Conservation (phyloP, 2,888 invertebrate species). For the Ernsta delagoae region DNA sequence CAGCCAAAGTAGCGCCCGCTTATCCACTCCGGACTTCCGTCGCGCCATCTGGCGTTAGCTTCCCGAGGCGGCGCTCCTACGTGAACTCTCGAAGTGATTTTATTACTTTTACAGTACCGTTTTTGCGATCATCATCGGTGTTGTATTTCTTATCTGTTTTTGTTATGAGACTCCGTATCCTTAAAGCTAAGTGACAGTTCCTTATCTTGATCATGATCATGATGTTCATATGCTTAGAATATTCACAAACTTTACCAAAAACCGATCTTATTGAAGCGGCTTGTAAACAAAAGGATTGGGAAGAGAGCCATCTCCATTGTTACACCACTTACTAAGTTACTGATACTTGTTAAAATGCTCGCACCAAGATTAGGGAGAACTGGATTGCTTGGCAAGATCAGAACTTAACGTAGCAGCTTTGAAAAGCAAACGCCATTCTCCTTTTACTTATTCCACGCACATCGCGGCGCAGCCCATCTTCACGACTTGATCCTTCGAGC, state of each 20-base stretch:
- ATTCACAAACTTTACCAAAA: too few relatives aligned
- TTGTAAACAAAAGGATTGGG: neutral
- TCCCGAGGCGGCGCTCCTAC: neutral
- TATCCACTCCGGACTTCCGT: conserved; percentile 11
- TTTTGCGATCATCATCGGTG: neutral
- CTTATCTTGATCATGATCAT: too few relatives aligned
- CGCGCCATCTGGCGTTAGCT: neutral
- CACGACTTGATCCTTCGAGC: conserved; percentile 12
- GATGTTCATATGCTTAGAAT: too few relatives aligned
- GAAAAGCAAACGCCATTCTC: neutral
- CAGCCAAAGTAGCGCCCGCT: neutral
- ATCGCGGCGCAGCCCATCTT: neutral
- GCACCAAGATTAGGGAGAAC: neutral
- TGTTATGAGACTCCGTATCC: neutral
- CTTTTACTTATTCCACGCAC: neutral
- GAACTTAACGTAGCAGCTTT: neutral
- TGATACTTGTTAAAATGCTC: neutral
- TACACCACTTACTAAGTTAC: neutral
- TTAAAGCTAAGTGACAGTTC: too few relatives aligned
- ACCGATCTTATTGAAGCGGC: neutral
- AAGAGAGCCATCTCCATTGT: neutral
- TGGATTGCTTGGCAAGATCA: neutral
- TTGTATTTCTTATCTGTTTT: neutral
- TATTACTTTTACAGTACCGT: neutral
- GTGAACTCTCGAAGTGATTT: neutral